Base-by-base conservation (phyloP, 2,888 invertebrate species). In the Trachelus troglodyta region DNA sequence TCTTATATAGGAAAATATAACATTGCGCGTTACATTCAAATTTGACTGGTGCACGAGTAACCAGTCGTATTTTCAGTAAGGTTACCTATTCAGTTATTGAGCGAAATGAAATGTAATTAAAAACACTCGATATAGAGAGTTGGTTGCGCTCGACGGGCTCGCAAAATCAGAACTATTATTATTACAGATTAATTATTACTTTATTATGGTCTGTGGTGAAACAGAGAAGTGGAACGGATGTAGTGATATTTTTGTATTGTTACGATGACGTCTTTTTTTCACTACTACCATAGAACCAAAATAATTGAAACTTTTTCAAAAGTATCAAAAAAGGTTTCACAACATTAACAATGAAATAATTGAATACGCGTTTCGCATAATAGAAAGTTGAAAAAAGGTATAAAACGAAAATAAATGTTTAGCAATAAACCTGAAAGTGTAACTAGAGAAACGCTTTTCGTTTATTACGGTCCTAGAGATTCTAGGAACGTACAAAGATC, bases 31-130 rank as follows among this genome's bases (percentile, higher is more conserved):
- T 15, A 40, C 23, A 40, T 40, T 23, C 40, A 15, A 1, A 40
- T 40, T 23, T 40, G 40, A 40, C 2, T 40, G 40, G 6, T 15
- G 23, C 15, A 15, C 40, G 1, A 40, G 15, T 15, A 23, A 40
- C 6, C 4, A 12, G 12, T 3, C 37, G 12, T 12, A 15, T 56
- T 56, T 56, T 56, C 1, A 15, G 56, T 23, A 56, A 56, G 23
- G 23, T 15, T 40, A 40, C 15, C 40, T 1, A 77, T 79, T 80
- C 79, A 77, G 77, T 79, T 77, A 78, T 79, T 56, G 77, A 40
- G 31, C 56, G 75, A 74, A 74, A 80, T 77, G 79, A 77, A 80
- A 74, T 75, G 76, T 56, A 76, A 76, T 76, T 71, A 71, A 76
- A 76, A 76, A 35, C 34, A 34, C 12, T 11, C 68, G 37, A 37